Base-by-base conservation (phyloP, 2,888 invertebrate species). In the Rhynchonema sp. region DNA sequence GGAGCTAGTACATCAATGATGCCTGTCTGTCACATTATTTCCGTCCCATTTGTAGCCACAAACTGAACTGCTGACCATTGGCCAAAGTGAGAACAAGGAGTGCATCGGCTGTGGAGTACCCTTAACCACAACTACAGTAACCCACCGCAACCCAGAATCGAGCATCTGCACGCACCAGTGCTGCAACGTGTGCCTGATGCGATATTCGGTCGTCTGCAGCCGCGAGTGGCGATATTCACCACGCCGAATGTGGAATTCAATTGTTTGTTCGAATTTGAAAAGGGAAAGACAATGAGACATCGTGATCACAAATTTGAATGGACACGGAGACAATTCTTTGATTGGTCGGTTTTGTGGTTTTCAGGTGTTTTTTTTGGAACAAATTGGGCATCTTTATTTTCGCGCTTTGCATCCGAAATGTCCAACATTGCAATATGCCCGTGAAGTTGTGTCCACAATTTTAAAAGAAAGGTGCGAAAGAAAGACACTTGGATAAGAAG, bases 261-360 rank as follows among this genome's bases (percentile, higher is more conserved):
- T 60, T 64, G 66, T 17, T 65, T 74, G 28, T 75, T 75, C 65
- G 66, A 69, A 20, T 62, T 62, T 22, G 38, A 25, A n/a, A 26
- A 38, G 13, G 55, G 29, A 13, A 55, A 55, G 26, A n/a, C 22
- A 9, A 64, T 60, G 52, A 63, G 76, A 26, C 75, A 76, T 63
- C 70, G 68, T 64, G 76, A 76, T 63, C 76, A 76, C 64, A 75
- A 75, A 65, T 76, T 75, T 70, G 76, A 76, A 64, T 75, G 75
- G 74, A 73, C 67, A 3, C 61, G 71, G 60, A 30, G 63, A 27
- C 66, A 76, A 64, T 76, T 76, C 62, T 63, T 68, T 28, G 52
- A 63, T 1, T 76, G 74, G 75, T 72, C 3, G 49, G n/a, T 13
- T 9, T 38, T 38, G 23, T 49, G 49, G 17, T 13, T 38, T 38